A percentile compares a stretch with the other conserved stretches of the same genome.
Evolutionary conservation across 2,113 vertebrate species (phyloP).

Genomic region (Peromyscus polionotus): DNA sequence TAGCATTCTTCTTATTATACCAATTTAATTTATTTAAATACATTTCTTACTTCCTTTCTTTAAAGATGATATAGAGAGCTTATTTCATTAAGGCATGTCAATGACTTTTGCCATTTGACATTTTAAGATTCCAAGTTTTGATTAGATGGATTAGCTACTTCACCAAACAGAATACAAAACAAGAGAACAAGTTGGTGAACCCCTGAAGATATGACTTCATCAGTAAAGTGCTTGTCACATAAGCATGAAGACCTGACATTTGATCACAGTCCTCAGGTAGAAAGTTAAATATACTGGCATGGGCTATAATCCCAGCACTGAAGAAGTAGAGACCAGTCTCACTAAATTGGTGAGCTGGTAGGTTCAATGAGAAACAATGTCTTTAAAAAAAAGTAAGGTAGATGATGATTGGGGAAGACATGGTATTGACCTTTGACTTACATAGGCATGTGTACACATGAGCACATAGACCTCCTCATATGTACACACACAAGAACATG

Average conservation of each 20-base stretch:
- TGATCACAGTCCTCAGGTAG: background rate
- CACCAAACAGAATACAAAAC: background rate
- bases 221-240: background rate
- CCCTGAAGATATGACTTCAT: no score
- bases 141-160: background rate
- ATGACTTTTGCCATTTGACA: background rate
- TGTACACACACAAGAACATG: background rate
- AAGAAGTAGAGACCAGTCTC: no score
- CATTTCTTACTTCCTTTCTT: background rate
- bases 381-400: background rate
- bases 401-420: background rate
- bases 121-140: background rate
- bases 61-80: background rate
- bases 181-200: background rate
- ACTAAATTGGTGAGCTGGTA: background rate
- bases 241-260: no score
- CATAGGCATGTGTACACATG: background rate
- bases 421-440: background rate
- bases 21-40: constrained; percentile 27
- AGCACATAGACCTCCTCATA: background rate
- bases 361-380: background rate
- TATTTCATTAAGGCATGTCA: background rate
- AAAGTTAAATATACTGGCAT: background rate
- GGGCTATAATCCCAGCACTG: background rate
- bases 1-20: background rate